A percentile compares a stretch with the other conserved stretches of the same genome.
Evolutionary conservation across 2,888 invertebrate species (phyloP).

Genomic region (Brachypterus glaber): DNA sequence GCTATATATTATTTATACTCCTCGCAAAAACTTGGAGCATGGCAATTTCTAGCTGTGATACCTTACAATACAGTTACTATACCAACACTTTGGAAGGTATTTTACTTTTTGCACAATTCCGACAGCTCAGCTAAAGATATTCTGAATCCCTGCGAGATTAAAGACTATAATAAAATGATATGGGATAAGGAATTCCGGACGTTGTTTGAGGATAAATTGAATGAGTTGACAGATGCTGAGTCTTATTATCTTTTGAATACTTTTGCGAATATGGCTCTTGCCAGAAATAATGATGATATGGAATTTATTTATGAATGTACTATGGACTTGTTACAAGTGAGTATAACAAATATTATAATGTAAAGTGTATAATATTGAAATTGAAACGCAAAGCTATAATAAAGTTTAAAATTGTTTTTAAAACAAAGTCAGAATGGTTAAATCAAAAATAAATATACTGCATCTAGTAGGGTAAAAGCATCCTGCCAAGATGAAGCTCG

Average conservation of each 20-base stretch:
- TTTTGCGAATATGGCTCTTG: constrained; percentile 70
- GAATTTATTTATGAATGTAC: constrained; percentile 57
- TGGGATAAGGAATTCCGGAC: constrained; percentile 42
- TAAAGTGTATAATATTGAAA: constrained; percentile 7
- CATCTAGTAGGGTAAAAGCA: too few relatives aligned
- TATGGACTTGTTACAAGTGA: constrained; percentile 60
- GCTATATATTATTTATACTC: constrained; percentile 61
- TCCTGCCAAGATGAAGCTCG: too few relatives aligned
- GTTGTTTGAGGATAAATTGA: constrained; percentile 56
- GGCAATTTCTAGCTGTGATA: constrained; percentile 72
- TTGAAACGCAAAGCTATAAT: too few relatives aligned
- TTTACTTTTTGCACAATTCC: constrained; percentile 51
- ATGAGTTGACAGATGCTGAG: constrained; percentile 58
- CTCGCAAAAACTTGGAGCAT: constrained; percentile 62
- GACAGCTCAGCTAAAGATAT: constrained; percentile 39
- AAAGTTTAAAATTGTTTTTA: background rate
- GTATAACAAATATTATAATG: constrained; percentile 6
- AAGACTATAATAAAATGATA: constrained; percentile 43
- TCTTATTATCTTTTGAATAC: constrained; percentile 68
- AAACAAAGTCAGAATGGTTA: too few relatives aligned
- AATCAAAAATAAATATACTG: too few relatives aligned
- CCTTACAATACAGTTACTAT: constrained; percentile 55
- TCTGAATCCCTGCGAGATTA: constrained; percentile 26
- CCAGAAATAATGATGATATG: constrained; percentile 50
- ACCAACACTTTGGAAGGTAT: constrained; percentile 55